Percentiles rank a stretch among this genome's conserved stretches.
Evolutionary conservation across 1,140 invertebrate species (phyloP).

Genomic region (Zaprionus kolodkinae): DNA sequence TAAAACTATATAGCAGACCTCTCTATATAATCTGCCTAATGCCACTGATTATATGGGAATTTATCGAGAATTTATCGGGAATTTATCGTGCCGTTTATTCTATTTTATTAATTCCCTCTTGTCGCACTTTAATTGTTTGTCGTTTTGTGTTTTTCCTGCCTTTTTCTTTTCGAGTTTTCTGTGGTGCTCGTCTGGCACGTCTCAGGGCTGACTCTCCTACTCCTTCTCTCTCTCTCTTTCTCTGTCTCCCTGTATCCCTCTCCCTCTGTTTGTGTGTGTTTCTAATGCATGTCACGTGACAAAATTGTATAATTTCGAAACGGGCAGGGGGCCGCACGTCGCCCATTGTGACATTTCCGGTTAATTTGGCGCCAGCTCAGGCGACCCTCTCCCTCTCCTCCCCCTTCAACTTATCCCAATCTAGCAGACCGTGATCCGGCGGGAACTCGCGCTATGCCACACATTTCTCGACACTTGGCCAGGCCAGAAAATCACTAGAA

Average conservation of each 20-base stretch:
- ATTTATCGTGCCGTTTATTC: constrained; percentile 23
- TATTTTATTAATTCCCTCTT: constrained; percentile 57
- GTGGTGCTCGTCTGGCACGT: constrained; percentile 66
- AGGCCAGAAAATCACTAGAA: constrained; percentile 65
- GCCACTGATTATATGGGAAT: constrained; percentile 2
- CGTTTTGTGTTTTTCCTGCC: constrained; percentile 36
- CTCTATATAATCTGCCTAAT: neutral
- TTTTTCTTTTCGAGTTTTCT: constrained; percentile 25
- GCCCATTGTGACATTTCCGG: constrained; percentile 81
- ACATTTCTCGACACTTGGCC: constrained; percentile 76
- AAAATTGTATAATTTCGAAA: constrained; percentile 82
- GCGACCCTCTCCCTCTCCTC: constrained; percentile 1
- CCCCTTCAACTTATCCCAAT: no score
- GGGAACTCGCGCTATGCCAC: constrained; percentile 15
- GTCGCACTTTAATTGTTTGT: constrained; percentile 74
- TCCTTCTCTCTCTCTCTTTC: constrained; percentile 14
- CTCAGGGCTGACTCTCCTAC: constrained; percentile 32
- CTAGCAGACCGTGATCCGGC: constrained; percentile 10
- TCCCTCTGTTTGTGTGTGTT: constrained; percentile 44
- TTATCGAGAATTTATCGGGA: constrained; percentile 21
- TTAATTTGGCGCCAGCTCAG: constrained; percentile 81
- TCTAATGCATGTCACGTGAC: constrained; percentile 82
- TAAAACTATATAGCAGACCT: neutral
- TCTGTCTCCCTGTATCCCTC: neutral
- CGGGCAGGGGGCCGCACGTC: constrained; percentile 78